Evolutionary conservation across 2,888 invertebrate genomes (phyloP), one percentile per base, ranked within the genome.

Genomic region (Camptogramma bilineatum): DNA sequence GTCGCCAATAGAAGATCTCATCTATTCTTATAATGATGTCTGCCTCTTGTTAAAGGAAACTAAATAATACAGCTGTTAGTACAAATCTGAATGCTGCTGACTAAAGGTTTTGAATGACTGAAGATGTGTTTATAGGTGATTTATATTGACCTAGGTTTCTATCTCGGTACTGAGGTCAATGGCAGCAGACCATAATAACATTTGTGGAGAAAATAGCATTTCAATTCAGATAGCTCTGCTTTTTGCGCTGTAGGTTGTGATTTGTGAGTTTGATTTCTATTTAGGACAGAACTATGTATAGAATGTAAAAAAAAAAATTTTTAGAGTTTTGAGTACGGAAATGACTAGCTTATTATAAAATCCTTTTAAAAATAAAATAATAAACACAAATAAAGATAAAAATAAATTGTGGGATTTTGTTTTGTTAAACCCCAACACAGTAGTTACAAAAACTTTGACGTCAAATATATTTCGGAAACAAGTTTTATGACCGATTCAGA

Each of bases 11-110:
- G 39, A 56, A 16, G n/a, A 48, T 47, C 47, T 39, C 46, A 48
- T 10, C 48, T 34, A 50, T 18, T 16, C 44, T 4, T n/a, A 31
- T 56, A 56, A 56, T 56, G 56, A 56, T 48, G 56, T 48, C 48
- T 48, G 48, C 21, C 31, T 47, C 47, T 47, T 47, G 34, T 24
- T 48, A 19, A 48, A 56, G 47, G 48, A 39, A 39, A 47, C 19
- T n/a, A 21, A 18, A 19, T 7, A 39, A 48, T 13, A 46, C 24
- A 46, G 16, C 9, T 56, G 48, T 48, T 7, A 47, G 34, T 17
- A 19, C 31, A 24, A 54, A 5, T 39, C n/a, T 34, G 48, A 34
- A 4, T 17, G 31, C 18, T 34, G 31, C 28, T 16, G 24, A 51
- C 16, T 31, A 13, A 52, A 16, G 18, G 18, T 34, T 34, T 18